A percentile compares a stretch with the other conserved stretches of the same genome.
Conservation (phyloP, 2,113 vertebrate species). For the Polypterus senegalus region DNA sequence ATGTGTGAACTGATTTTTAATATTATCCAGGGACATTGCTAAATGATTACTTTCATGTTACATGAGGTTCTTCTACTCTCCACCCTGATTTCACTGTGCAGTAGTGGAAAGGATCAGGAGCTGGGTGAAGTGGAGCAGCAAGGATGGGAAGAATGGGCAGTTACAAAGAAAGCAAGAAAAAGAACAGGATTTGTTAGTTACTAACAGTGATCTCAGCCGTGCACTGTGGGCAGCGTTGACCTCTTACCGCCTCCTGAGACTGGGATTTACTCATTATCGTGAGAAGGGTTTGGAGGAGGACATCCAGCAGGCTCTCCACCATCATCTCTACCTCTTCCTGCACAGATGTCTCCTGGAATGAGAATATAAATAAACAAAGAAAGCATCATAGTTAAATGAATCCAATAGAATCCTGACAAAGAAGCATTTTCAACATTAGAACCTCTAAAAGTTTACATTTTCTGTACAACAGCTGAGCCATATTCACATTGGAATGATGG, state of each 20-base stretch:
- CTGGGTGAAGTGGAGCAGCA: slow-evolving; percentile 29
- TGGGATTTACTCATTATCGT: slow-evolving; percentile 98
- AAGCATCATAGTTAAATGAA: no score
- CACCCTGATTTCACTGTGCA: no score
- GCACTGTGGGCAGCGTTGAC: slow-evolving; percentile 98
- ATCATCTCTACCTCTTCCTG: slow-evolving; percentile 98
- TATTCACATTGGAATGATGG: no score
- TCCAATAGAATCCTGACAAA: no score
- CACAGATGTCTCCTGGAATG: slow-evolving; percentile 73
- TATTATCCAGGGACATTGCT: no score
- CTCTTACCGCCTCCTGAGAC: slow-evolving; percentile 98
- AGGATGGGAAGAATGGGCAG: slow-evolving; percentile 34
- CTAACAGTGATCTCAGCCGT: slow-evolving; percentile 99
- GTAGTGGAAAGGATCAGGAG: background rate
- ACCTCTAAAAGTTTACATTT: no score
- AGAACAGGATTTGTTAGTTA: slow-evolving; percentile 91
- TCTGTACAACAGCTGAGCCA: no score
- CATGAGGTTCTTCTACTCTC: no score
- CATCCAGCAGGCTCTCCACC: slow-evolving; percentile 95
- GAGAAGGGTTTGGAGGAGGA: slow-evolving; percentile 89
- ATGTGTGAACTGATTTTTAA: no score
- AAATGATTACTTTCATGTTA: no score
- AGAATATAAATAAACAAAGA: no score
- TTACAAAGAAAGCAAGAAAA: slow-evolving; percentile 44
- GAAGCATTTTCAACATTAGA: no score